Evolutionary conservation across 2,797 vertebrate species (phyloP), one percentile per base, ranked within the genome.

Genomic region (Apogon talboti): DNA sequence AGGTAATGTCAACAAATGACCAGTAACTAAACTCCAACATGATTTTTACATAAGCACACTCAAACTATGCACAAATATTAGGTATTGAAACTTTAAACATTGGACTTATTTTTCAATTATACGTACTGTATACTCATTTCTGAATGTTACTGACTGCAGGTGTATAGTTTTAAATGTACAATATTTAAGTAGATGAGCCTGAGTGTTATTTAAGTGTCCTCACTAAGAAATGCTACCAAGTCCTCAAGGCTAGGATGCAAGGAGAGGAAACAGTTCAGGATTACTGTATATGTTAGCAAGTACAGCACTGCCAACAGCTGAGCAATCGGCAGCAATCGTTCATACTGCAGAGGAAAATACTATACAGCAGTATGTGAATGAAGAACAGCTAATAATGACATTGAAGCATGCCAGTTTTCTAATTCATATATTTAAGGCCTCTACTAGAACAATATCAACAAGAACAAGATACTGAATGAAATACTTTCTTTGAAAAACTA

Each of bases 231-330:
- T 7, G 7, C 3, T 58, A 53, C 40, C 42, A 13, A 41, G 30
- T 47, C 18, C 58, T 76, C 18, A 41, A 52, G 24, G 46, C 60
- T 14, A 52, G 54, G 73, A 68, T 44, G 48, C 11, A 21, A 61
- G 42, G 28, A 40, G 41, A 65, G 66, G 63, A 82, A 71, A 63
- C 49, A 24, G 65, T 68, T 79, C 75, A 79, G 74, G 55, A 28
- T 15, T 51, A n/a, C n/a, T n/a, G n/a, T n/a, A 33, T 61, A 55
- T 57, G 46, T 62, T 59, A 55, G 49, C 40, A 63, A 49, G 46
- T 35, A 57, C 49, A 11, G 40, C 28, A 48, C 65, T 51, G n/a
- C n/a, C n/a, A 51, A 30, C 58, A 74, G 73, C 68, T 70, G 49
- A 59, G 56, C 62, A 52, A 55, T 66, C 51, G 42, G 62, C 68